Conservation (phyloP, 2,797 vertebrate genomes). For the Paedocypris micromegethes region DNA sequence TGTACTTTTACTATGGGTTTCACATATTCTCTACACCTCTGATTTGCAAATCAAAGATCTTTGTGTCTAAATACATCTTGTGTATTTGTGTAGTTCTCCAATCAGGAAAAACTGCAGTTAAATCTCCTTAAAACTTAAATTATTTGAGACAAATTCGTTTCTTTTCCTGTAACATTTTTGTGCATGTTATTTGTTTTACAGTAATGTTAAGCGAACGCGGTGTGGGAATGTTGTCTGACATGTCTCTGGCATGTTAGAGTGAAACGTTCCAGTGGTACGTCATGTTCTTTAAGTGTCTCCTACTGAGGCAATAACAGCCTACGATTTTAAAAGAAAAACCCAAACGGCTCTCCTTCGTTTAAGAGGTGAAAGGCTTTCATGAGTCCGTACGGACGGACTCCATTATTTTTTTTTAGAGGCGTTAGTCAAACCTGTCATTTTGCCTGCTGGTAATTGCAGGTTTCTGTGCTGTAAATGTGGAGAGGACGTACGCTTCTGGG, state of each 20-base stretch:
- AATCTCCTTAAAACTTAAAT: too few species aligned
- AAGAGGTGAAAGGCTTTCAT: too few species aligned
- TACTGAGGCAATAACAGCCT: background rate
- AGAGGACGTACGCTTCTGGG: background rate
- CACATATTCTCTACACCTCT: too few species aligned
- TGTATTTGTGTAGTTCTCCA: too few species aligned
- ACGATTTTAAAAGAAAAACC: too few species aligned
- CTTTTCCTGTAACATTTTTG: background rate
- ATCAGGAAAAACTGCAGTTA: too few species aligned
- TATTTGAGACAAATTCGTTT: background rate
- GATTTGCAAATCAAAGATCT: too few species aligned
- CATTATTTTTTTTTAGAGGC: background rate
- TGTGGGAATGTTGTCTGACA: slow-evolving; percentile 3
- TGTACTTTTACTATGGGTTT: too few species aligned
- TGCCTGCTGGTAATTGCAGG: slow-evolving; percentile 14
- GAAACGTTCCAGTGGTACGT: background rate
- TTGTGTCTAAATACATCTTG: too few species aligned
- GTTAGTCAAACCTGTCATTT: slow-evolving; percentile 29
- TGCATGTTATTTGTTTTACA: background rate
- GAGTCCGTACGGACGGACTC: background rate
- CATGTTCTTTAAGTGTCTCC: background rate
- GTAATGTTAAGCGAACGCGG: background rate
- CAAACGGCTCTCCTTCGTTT: too few species aligned
- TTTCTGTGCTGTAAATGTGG: slow-evolving; percentile 4
- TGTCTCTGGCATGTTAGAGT: slow-evolving; percentile 5